phyloP scores from a whole-genome alignment of 1,140 invertebrate genomes.

The Pygmarrhopalites habei region DNA sequence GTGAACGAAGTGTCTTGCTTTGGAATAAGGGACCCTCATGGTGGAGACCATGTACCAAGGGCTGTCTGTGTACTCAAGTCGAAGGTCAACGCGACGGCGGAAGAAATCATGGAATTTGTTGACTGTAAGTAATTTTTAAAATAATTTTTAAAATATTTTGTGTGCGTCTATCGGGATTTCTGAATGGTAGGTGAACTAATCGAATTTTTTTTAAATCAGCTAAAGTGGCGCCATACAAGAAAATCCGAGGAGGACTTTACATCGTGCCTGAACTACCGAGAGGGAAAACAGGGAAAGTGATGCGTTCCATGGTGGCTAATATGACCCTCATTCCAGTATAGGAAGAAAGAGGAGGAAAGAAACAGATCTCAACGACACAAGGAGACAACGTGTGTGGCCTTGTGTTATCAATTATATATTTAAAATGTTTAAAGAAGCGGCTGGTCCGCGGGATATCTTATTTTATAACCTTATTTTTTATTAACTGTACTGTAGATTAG shows the following conservation, averaged over 20 bases:
- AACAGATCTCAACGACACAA: too few relatives aligned
- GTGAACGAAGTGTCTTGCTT: conserved; percentile 17
- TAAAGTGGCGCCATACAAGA: conserved; percentile 25
- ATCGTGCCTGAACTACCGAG: conserved; percentile 25
- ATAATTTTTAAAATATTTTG: not conserved
- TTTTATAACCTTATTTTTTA: too few relatives aligned
- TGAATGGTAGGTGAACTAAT: not conserved
- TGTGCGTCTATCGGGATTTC: not conserved
- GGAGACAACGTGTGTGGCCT: too few relatives aligned
- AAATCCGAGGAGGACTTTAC: conserved; percentile 29
- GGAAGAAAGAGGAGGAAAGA: too few relatives aligned
- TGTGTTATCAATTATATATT: too few relatives aligned
- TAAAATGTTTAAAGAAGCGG: too few relatives aligned
- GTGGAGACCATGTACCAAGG: conserved; percentile 10
- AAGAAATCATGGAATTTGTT: conserved; percentile 6
- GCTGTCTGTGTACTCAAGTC: not conserved
- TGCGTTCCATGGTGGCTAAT: conserved; percentile 3
- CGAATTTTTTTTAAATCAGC: not conserved
- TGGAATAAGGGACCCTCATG: conserved; percentile 9
- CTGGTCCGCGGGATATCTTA: too few relatives aligned
- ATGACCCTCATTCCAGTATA: conserved; percentile 12
- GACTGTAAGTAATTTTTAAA: too few relatives aligned
- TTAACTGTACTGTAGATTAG: too few relatives aligned
- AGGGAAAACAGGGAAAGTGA: conserved; percentile 32
- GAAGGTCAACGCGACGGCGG: not conserved